Evolutionary conservation across 2,888 invertebrate species (phyloP), one percentile per base, ranked within the genome.

Genomic region (Neelides folsomi): DNA sequence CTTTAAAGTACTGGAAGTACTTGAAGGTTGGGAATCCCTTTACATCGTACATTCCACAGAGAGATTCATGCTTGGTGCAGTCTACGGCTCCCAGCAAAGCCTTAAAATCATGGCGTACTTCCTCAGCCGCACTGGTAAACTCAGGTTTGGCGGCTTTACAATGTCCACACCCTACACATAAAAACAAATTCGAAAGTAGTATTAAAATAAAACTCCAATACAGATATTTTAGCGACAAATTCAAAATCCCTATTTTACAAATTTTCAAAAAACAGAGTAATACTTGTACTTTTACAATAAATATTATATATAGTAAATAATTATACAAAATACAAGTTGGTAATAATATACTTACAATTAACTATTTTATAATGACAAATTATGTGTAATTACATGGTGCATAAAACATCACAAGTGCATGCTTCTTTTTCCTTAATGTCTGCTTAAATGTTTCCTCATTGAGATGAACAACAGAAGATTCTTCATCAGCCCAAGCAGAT

Each of bases 321-420:
- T n/a, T n/a, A n/a, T n/a, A n/a, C n/a, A n/a, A n/a, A n/a, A n/a
- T n/a, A n/a, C n/a, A n/a, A n/a, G n/a, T n/a, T n/a, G n/a, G n/a
- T n/a, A n/a, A n/a, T n/a, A n/a, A n/a, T n/a, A n/a, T n/a, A n/a
- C n/a, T n/a, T n/a, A n/a, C n/a, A n/a, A n/a, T n/a, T n/a, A n/a
- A n/a, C n/a, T n/a, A n/a, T n/a, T n/a, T n/a, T n/a, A n/a, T n/a
- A n/a, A n/a, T n/a, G n/a, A n/a, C n/a, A n/a, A n/a, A n/a, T n/a
- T n/a, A n/a, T n/a, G n/a, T n/a, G n/a, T n/a, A n/a, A n/a, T n/a
- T 72, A 89, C 89, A 92, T 10, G 90, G 90, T 0, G 90, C 89
- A 70, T 90, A 90, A 71, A 90, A 92, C 82, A 90, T 88, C 53
- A 89, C 81, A 47, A 92, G 68, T 1, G 82, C 84, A 71, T 90